A percentile compares a stretch with the other conserved stretches of the same genome.
Conservation (phyloP, 30 jellyfish, hydroid and myxozoan species). For the Haliclystus octoradiatus region DNA sequence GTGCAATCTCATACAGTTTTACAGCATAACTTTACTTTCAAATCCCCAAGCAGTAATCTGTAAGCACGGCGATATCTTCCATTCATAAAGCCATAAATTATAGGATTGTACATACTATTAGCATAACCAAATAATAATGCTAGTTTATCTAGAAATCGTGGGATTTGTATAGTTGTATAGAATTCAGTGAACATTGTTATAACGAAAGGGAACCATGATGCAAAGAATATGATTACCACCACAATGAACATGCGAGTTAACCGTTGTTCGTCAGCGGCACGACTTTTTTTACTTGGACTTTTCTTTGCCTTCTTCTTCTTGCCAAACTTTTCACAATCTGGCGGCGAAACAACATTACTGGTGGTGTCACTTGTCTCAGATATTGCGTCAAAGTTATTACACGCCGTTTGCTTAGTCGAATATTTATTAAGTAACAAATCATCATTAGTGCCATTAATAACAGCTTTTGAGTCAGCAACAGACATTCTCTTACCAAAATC, state of each 20-base stretch:
- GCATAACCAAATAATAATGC: conserved; percentile 12
- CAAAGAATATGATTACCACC: conserved; percentile 16
- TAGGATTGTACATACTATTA: conserved; percentile 31
- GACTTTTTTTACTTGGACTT: neutral
- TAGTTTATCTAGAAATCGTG: conserved; percentile 8
- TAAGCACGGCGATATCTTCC: conserved; percentile 8
- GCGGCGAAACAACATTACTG: neutral
- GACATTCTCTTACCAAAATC: neutral
- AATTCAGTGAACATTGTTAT: conserved; percentile 23
- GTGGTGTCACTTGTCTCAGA: neutral
- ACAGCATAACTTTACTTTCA: no score
- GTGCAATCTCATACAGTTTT: no score
- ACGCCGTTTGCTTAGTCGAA: neutral
- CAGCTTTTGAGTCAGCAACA: no score
- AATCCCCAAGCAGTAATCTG: neutral
- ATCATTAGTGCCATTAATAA: no score
- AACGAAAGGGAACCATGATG: conserved; percentile 40
- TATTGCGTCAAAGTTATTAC: neutral
- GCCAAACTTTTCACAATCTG: neutral
- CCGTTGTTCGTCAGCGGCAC: neutral
- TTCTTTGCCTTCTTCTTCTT: neutral
- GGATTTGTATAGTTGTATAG: neutral
- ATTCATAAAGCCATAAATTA: conserved; percentile 21
- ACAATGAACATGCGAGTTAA: conserved; percentile 19
- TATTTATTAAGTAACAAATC: no score